phyloP scores from a whole-genome alignment of 2,113 vertebrate genomes.

The Ophiodon elongatus region DNA sequence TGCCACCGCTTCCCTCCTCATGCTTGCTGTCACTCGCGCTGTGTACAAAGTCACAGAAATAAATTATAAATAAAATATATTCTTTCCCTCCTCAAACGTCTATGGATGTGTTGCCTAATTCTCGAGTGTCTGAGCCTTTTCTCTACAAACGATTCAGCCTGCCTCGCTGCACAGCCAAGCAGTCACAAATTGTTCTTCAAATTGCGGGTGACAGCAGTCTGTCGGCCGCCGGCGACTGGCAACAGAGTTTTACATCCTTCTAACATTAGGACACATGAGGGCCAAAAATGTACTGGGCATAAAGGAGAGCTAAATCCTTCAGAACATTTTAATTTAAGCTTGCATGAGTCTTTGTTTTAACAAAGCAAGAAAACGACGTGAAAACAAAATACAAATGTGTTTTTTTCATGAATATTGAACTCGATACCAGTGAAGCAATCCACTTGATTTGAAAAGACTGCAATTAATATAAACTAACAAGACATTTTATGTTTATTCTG shows the following conservation, averaged over 20 bases:
- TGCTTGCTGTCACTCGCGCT: neutral
- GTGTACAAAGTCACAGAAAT: conserved; percentile 17
- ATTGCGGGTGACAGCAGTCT: conserved; percentile 52
- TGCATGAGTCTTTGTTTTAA: neutral
- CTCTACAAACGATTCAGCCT: conserved; percentile 23
- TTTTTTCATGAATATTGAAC: neutral
- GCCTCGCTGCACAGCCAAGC: conserved; percentile 37
- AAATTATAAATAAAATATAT: conserved; percentile 53
- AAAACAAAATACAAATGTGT: neutral
- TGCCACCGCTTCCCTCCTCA: neutral
- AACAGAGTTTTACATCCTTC: conserved; percentile 29
- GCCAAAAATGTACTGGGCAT: conserved; percentile 3
- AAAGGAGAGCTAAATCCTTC: conserved; percentile 10
- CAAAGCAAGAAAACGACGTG: neutral
- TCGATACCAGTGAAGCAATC: neutral
- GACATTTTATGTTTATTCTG: neutral
- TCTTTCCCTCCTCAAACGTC: conserved; percentile 4
- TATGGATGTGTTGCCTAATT: conserved; percentile 18
- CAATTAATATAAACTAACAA: neutral
- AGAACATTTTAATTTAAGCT: neutral
- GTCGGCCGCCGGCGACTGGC: conserved; percentile 46
- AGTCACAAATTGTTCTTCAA: conserved; percentile 46
- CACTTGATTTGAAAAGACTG: neutral
- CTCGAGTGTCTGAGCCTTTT: conserved; percentile 22
- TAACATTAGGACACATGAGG: conserved; percentile 12